These are phyloP conservation scores for Zygothrica quintamaculata DNA, from an alignment of 2,888 invertebrate species.

Conservation along the genomic window DNA sequence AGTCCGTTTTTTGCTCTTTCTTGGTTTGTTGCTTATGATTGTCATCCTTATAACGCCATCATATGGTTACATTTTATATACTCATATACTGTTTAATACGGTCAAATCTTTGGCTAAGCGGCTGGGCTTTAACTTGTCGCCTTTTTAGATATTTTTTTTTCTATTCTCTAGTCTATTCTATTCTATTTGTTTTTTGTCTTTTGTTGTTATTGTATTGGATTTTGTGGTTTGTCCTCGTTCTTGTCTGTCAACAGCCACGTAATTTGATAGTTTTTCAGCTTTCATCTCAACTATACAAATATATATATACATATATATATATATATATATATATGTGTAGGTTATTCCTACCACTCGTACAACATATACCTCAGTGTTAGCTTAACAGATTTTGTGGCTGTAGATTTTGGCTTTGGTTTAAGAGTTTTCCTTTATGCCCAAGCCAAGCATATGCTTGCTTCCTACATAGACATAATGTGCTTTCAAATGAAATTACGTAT, in stretches of 20 bases:
- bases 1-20: slow-evolving; percentile 34
- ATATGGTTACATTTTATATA: slow-evolving; percentile 64
- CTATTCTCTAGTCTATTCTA: too few relatives aligned
- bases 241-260: slow-evolving; percentile 66
- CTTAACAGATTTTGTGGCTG: slow-evolving; percentile 55
- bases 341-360: slow-evolving; percentile 17
- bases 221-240: slow-evolving; percentile 24
- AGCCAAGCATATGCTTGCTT: slow-evolving; percentile 18
- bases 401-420: slow-evolving; percentile 29
- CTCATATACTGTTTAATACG: slow-evolving; percentile 27
- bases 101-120: slow-evolving; percentile 25
- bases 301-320: slow-evolving; percentile 71
- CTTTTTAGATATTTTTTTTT: slow-evolving; percentile 23
- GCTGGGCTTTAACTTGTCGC: slow-evolving; percentile 40
- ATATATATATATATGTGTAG: too few relatives aligned
- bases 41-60: slow-evolving; percentile 13
- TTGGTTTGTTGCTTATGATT: slow-evolving; percentile 39
- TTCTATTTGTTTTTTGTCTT: too few relatives aligned
- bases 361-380: slow-evolving; percentile 34
- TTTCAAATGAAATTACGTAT: slow-evolving; percentile 72
- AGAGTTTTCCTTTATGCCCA: slow-evolving; percentile 8
- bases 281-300: slow-evolving; percentile 60
- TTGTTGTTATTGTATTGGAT: slow-evolving; percentile 49
- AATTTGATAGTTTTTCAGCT: slow-evolving; percentile 77
- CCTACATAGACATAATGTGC: slow-evolving; percentile 53